A percentile compares a stretch with the other conserved stretches of the same genome.
Evolutionary conservation across 1,140 invertebrate species (phyloP).

Genomic region (Antheraea pernyi): DNA sequence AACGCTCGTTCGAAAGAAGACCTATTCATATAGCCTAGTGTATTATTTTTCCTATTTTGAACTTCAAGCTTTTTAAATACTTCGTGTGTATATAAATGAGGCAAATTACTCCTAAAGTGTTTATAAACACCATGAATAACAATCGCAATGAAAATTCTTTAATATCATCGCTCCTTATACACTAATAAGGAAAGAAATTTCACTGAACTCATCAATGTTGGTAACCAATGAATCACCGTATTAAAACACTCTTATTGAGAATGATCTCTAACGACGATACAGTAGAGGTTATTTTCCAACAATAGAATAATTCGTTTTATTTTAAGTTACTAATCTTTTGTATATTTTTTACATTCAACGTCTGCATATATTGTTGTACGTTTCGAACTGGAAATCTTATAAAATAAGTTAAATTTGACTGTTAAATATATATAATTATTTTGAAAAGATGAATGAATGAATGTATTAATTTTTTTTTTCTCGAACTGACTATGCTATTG

Average conservation of each 20-base stretch:
- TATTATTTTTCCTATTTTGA: too few relatives aligned
- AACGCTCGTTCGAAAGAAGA: too few relatives aligned
- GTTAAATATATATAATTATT: too few relatives aligned
- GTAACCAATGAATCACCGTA: conserved; percentile 26
- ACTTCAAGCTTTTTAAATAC: too few relatives aligned
- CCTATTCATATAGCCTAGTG: too few relatives aligned
- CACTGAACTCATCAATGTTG: conserved; percentile 20
- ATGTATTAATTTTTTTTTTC: too few relatives aligned
- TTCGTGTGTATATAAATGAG: background rate
- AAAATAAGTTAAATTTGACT: too few relatives aligned
- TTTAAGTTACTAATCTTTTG: background rate
- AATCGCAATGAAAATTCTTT: background rate
- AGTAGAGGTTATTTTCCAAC: background rate
- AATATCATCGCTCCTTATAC: background rate
- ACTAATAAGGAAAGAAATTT: conserved; percentile 29
- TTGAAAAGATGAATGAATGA: too few relatives aligned
- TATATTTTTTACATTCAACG: background rate
- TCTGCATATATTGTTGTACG: background rate
- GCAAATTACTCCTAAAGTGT: background rate
- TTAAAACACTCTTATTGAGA: background rate
- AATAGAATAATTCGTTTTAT: background rate
- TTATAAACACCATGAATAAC: background rate
- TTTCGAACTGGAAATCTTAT: background rate
- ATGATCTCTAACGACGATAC: background rate
- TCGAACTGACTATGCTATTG: too few relatives aligned